Base-by-base conservation (phyloP, 2,888 invertebrate genomes). In the Baccha elongata region DNA sequence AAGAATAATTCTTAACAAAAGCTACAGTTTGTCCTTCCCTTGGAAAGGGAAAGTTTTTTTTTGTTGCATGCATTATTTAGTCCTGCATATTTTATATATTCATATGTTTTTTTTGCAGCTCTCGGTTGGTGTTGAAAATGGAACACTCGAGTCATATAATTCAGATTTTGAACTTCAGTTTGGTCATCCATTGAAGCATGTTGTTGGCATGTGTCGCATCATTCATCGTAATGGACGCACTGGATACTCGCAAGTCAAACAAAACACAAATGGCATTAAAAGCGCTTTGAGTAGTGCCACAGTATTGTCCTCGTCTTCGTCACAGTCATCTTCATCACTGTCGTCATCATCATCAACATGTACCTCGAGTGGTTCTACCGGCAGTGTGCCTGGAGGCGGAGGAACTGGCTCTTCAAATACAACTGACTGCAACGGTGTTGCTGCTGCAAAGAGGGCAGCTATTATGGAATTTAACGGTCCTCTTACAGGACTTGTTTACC, bases 71-170 rank as follows among this genome's bases (percentile, higher is more conserved):
- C 7, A 48, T 23, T 15, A 40, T 50, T 40, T 29, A 2, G 37
- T 17, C 40, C 15, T 40, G 4, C 6, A 64, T 26, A 19, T 21
- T 44, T 1, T 17, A 21, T 32, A 6, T 19, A 55, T 13, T 21
- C 1, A 44, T 15, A 13, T 13, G 2, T 37, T 23, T 7, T 23
- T 64, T 76, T 64, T 92, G 5, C 92, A 95, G 95, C 91, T 95
- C 40, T 95, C 95, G 85, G 91, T 95, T 75, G 93, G 94, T 1
- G 92, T 95, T 11, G 94, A 95, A 89, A 93, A 94, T 86, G 94
- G 95, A 1, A 91, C 92, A 37, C 87, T 94, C 26, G 94, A 94
- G 86, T 94, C 94, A 0, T 94, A 94, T 88, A 94, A 95, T 87
- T 92, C 92, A 4, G 94, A 94, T 88, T 94, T 95, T 84, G 94